These are phyloP conservation scores for Rosalia funebris DNA, from an alignment of 2,888 invertebrate genomes.

Conservation along the genomic window DNA sequence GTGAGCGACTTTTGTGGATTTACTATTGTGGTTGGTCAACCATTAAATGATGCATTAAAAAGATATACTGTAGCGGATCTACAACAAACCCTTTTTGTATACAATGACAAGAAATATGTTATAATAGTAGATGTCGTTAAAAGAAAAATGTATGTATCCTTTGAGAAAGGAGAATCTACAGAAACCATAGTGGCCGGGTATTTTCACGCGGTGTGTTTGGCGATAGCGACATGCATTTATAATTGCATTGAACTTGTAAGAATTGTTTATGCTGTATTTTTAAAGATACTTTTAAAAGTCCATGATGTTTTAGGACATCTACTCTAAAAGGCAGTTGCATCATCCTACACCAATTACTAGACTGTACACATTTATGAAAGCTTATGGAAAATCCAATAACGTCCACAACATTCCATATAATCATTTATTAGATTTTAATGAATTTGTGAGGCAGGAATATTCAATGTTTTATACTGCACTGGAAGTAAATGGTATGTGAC, in stretches of 20 bases:
- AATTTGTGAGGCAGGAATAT: constrained; percentile 56
- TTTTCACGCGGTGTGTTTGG: constrained; percentile 74
- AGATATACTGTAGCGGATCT: constrained; percentile 57
- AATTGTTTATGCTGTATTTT: constrained; percentile 23
- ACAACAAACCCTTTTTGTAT: constrained; percentile 63
- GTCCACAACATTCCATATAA: constrained; percentile 50
- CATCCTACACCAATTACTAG: constrained; percentile 57
- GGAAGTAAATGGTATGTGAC: constrained; percentile 55
- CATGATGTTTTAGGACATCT: constrained; percentile 51
- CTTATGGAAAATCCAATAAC: constrained; percentile 45
- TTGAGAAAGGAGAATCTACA: constrained; percentile 66
- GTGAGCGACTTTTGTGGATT: constrained; percentile 72
- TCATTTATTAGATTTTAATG: constrained; percentile 52
- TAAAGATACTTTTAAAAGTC: constrained; percentile 8
- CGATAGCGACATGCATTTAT: constrained; percentile 59
- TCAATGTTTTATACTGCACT: constrained; percentile 59
- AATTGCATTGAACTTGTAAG: constrained; percentile 58
- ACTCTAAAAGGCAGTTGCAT: constrained; percentile 56
- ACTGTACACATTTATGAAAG: constrained; percentile 55
- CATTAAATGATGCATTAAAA: constrained; percentile 60
- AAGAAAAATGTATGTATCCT: constrained; percentile 67
- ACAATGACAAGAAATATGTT: constrained; percentile 67
- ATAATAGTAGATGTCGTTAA: constrained; percentile 65
- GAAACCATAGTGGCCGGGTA: constrained; percentile 74
- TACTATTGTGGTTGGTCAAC: constrained; percentile 70